Percentiles rank a stretch among this genome's conserved stretches.
phyloP scores from a whole-genome alignment of 2,888 invertebrate genomes.

The Cantharis flavilabris region DNA sequence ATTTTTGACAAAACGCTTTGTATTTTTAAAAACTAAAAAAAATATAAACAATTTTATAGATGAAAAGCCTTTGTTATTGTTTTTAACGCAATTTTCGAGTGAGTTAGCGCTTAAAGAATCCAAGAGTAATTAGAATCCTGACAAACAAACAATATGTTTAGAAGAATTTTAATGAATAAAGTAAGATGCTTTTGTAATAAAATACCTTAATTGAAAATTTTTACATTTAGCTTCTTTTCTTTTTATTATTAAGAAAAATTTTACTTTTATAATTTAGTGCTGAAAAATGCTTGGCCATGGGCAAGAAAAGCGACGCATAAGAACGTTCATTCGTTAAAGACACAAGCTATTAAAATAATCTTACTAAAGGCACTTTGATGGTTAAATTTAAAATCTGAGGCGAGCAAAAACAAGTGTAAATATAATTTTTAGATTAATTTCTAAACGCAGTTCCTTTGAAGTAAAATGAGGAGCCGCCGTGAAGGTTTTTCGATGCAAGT shows the following conservation, averaged over 20 bases:
- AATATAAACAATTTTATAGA: background rate
- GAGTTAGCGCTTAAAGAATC: background rate
- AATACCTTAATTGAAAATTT: constrained; percentile 17
- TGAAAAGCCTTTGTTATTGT: background rate
- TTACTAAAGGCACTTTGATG: constrained; percentile 21
- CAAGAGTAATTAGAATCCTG: background rate
- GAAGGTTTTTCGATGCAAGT: constrained; percentile 4
- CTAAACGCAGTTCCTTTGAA: constrained; percentile 2
- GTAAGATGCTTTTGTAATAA: background rate
- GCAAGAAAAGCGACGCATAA: constrained; percentile 7
- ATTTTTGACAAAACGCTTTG: background rate
- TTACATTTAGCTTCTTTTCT: constrained; percentile 9
- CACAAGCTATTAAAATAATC: constrained; percentile 24
- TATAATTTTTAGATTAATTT: constrained; percentile 62
- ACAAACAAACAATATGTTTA: background rate
- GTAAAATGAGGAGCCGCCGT: constrained; percentile 3
- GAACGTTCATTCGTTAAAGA: constrained; percentile 11
- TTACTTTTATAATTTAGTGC: constrained; percentile 10
- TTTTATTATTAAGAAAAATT: background rate
- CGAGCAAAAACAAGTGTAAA: constrained; percentile 62
- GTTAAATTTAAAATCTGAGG: constrained; percentile 50
- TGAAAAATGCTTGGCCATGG: constrained; percentile 4
- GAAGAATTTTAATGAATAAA: constrained; percentile 4
- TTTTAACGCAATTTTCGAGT: background rate
- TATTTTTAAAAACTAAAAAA: background rate